Conservation (phyloP, 2,797 vertebrate genomes). For the Hippocampus kuda region DNA sequence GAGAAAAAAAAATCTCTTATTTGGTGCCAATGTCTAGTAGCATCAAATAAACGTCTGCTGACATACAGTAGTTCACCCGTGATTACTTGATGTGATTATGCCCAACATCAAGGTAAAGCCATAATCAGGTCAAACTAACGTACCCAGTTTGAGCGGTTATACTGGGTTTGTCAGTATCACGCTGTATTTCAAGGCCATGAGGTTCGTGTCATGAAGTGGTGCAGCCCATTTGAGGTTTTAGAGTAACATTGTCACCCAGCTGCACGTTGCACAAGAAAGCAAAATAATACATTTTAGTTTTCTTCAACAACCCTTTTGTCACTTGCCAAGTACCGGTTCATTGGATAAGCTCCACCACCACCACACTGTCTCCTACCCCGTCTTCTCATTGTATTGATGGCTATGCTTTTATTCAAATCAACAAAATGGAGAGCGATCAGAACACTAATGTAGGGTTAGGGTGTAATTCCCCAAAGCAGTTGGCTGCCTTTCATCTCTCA, state of each 20-base stretch:
- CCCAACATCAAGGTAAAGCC: conserved; percentile 6
- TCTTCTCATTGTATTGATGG: background rate
- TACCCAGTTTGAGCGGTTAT: conserved; percentile 2
- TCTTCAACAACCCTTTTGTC: background rate
- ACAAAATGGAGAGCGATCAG: conserved; percentile 7
- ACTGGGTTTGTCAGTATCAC: background rate
- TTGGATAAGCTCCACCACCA: background rate
- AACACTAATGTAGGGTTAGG: conserved; percentile 16
- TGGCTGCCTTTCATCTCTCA: conserved; percentile 12
- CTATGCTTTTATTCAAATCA: conserved; percentile 10
- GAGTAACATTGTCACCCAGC: background rate
- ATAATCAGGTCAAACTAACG: conserved; percentile 1
- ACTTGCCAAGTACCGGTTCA: background rate
- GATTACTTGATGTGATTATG: conserved; percentile 15
- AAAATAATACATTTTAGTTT: background rate
- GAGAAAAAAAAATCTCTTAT: background rate
- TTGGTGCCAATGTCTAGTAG: background rate
- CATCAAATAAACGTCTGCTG: background rate
- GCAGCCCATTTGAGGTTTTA: background rate
- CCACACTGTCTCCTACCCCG: too few species aligned
- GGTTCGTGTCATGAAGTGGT: background rate
- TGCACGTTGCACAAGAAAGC: background rate
- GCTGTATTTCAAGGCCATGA: background rate
- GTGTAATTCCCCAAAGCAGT: conserved; percentile 28
- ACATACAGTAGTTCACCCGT: conserved; percentile 5